Evolutionary conservation across 2,113 vertebrate species (phyloP).

Genomic region (Syngnathus typhle): DNA sequence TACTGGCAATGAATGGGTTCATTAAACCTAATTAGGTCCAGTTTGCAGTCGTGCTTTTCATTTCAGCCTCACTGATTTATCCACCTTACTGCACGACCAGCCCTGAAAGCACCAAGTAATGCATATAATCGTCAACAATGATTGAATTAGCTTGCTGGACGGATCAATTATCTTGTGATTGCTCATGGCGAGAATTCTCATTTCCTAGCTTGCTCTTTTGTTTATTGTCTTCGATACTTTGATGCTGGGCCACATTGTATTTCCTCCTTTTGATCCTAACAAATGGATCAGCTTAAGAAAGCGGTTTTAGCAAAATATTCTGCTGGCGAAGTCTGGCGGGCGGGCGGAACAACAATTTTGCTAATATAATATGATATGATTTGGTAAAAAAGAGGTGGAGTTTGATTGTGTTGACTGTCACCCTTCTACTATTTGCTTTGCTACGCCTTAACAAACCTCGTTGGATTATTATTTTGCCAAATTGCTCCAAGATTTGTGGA

Average conservation of each 20-base stretch:
- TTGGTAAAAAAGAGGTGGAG: neutral
- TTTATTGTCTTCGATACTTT: constrained; percentile 38
- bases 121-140: neutral
- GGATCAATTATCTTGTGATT: neutral
- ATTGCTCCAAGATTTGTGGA: neutral
- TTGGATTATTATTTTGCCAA: neutral
- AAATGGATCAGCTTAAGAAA: neutral
- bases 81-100: neutral
- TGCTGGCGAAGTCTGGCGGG: neutral
- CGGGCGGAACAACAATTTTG: neutral
- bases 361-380: neutral
- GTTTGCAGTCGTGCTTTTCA: neutral
- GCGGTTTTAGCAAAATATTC: neutral
- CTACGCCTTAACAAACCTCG: too few relatives aligned
- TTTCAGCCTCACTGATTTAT: neutral
- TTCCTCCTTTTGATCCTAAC: neutral
- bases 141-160: neutral
- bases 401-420: neutral
- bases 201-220: constrained; percentile 11
- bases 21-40: too few relatives aligned
- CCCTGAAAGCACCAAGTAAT: neutral
- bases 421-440: too few relatives aligned
- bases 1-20: too few relatives aligned
- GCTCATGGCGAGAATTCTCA: neutral
- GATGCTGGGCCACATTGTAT: neutral